Conservation (phyloP, 2,113 vertebrate species). For the Rousettus leschenaultii region DNA sequence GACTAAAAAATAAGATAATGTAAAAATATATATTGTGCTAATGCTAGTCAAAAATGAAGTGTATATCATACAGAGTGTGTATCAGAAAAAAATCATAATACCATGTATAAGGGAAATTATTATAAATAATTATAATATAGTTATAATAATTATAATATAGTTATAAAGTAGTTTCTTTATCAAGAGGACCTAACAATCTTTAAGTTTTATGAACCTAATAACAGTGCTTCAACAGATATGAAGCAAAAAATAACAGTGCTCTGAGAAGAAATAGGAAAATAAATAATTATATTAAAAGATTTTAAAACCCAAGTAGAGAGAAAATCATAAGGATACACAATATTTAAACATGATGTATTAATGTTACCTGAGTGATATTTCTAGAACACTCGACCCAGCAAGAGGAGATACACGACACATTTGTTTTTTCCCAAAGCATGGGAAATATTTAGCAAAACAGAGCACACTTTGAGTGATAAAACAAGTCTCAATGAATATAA, state of each 20-base stretch:
- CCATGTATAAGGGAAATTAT: not conserved
- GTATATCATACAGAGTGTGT: not conserved
- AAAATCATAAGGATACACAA: not conserved
- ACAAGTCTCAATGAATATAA: not conserved
- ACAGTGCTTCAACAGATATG: not conserved
- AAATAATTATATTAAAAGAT: not conserved
- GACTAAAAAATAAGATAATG: not conserved
- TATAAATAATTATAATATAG: no score
- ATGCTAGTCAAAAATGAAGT: not conserved
- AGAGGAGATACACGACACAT: no score
- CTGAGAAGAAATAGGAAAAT: not conserved
- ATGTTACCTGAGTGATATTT: not conserved
- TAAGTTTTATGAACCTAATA: not conserved
- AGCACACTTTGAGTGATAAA: not conserved
- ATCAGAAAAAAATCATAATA: not conserved
- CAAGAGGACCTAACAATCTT: not conserved
- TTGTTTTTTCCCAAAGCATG: not conserved
- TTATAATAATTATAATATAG: not conserved
- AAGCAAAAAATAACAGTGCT: not conserved
- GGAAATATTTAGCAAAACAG: not conserved
- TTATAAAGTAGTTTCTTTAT: not conserved
- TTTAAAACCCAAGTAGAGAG: not conserved
- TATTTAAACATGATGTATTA: not conserved
- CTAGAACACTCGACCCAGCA: not conserved
- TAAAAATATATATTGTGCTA: not conserved